Base-by-base conservation (phyloP, 2,888 invertebrate genomes). In the Eucera pruinosa region DNA sequence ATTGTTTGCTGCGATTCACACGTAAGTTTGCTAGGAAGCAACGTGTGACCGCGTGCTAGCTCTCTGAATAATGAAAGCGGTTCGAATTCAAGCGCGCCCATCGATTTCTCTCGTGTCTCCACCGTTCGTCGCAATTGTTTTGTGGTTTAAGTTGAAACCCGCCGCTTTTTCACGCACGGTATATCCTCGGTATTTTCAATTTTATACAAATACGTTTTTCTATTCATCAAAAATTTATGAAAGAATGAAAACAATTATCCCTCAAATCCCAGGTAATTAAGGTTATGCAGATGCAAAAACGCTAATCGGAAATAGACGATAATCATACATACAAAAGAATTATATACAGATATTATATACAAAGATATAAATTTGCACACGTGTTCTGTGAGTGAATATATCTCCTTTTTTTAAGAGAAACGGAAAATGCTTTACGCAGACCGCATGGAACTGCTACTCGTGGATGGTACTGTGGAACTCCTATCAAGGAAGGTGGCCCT, bases 11-110 rank as follows among this genome's bases (percentile, higher is more conserved):
- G 41, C 67, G 50, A 73, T 71, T 78, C 60, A 69, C 78, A 75
- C 78, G 69, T 70, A 69, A 83, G 72, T 81, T 76, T 66, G 45
- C 48, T 45, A 50, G 30, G 69, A 72, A 77, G 65, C 61, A 66
- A 69, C 60, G 79, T 57, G 80, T 68, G 82, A 77, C 83, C 80
- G 79, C 81, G 79, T 70, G 83, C 69, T 67, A 70, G 74, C 69
- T 69, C 68, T 81, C 71, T 82, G 85, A 86, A 87, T 87, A 86
- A 87, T 86, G 86, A 87, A 86, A 83, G 55, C 78, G 79, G 75
- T 78, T 76, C 78, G 71, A 74, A 69, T 78, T 62, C 72, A 60
- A 73, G 81, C 69, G 66, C 74, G 76, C 69, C 74, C 58, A 65
- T 71, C 71, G 64, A 71, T 73, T 68, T 71, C 57, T 71, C 57